Percentiles rank a stretch among this genome's conserved stretches.
Evolutionary conservation across 2,888 invertebrate genomes (phyloP).

Genomic region (Agriopis leucophaearia): DNA sequence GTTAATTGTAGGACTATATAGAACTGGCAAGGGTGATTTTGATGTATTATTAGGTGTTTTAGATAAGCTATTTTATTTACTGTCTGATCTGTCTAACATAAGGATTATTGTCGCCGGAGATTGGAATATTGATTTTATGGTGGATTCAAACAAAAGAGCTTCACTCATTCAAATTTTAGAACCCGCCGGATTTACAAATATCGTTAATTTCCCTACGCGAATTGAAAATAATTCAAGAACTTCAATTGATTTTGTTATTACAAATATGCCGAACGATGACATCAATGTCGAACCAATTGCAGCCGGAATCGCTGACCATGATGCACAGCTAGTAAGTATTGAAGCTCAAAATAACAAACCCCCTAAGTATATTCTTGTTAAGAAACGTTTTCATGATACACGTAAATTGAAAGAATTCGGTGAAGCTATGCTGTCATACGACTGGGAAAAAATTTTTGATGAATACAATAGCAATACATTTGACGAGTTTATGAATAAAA

Average conservation of each 20-base stretch:
- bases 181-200: conserved; percentile 4
- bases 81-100: neutral
- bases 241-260: conserved; percentile 11
- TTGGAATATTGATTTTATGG: conserved; percentile 19
- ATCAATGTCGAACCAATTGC: neutral
- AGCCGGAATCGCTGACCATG: conserved; percentile 14
- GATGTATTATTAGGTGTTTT: neutral
- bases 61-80: conserved; percentile 3
- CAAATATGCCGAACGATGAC: conserved; percentile 1
- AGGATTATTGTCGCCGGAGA: conserved; percentile 2
- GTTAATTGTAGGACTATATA: conserved; percentile 4
- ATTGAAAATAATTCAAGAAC: conserved; percentile 6
- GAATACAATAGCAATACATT: neutral
- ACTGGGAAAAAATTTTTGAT: neutral
- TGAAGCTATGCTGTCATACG: conserved; percentile 3
- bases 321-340: conserved; percentile 13
- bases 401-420: neutral
- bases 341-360: neutral
- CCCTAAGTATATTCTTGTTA: neutral
- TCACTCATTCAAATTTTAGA: neutral
- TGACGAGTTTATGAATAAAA: too few species aligned
- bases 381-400: neutral
- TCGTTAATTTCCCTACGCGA: conserved; percentile 14
- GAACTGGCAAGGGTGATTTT: conserved; percentile 4
- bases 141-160: neutral